Evolutionary conservation across 2,888 invertebrate genomes (phyloP).

Genomic region (Acanthopleura granulata): DNA sequence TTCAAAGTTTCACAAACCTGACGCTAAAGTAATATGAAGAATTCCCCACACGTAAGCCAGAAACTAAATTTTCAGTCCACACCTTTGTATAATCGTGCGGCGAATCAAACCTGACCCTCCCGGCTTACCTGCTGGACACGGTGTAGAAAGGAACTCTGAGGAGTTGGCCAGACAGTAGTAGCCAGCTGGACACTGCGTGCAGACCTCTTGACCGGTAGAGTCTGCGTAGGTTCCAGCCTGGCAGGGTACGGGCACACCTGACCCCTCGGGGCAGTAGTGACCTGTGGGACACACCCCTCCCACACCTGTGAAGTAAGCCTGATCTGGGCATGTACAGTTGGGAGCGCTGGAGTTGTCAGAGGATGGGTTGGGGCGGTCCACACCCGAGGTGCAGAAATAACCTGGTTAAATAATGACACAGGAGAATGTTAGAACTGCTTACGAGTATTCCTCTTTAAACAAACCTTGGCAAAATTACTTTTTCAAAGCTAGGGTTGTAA

Average conservation of each 20-base stretch:
- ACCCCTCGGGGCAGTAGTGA: constrained; percentile 55
- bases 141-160: constrained; percentile 38
- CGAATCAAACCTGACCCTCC: no score
- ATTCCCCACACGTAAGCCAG: no score
- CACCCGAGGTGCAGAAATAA: constrained; percentile 63
- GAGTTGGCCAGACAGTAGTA: constrained; percentile 49
- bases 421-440: not conserved
- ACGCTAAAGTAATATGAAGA: no score
- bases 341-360: constrained; percentile 41
- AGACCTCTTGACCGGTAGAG: constrained; percentile 36
- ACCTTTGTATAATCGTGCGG: no score
- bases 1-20: no score
- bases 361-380: constrained; percentile 57
- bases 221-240: constrained; percentile 47
- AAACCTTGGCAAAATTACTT: no score
- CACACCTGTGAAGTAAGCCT: constrained; percentile 51
- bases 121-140: constrained; percentile 44
- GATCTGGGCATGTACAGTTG: constrained; percentile 49
- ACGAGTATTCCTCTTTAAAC: no score
- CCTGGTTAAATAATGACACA: constrained; percentile 37
- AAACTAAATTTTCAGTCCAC: no score
- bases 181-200: constrained; percentile 45
- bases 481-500: no score
- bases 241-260: constrained; percentile 40
- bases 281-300: constrained; percentile 62